These are phyloP conservation scores for Coelogynopora nodosa DNA, from an alignment of 2,888 invertebrate genomes.

Conservation along the genomic window DNA sequence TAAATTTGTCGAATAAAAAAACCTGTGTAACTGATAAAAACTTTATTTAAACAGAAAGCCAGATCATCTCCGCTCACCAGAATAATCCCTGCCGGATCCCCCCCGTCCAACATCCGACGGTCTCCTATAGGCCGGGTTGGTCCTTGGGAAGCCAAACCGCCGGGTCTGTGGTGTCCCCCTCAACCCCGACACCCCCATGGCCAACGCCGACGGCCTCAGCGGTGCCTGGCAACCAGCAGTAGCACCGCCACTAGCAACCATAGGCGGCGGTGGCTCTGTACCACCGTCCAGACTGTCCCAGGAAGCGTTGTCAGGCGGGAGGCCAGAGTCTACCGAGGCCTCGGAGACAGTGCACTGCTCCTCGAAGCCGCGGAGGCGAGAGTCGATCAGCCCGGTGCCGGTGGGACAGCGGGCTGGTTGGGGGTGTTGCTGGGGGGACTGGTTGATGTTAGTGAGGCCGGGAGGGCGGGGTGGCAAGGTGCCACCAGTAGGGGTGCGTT, in stretches of 20 bases:
- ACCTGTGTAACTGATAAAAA: not conserved
- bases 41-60: too few species aligned
- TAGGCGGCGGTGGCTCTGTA: not conserved
- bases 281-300: conserved; percentile 11
- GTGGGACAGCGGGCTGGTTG: not conserved
- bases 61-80: too few species aligned
- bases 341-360: conserved; percentile 32
- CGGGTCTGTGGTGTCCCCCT: not conserved
- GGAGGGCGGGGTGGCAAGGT: not conserved
- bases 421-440: not conserved
- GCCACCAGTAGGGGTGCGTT: not conserved
- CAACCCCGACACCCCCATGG: conserved; percentile 9
- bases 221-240: not conserved
- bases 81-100: not conserved
- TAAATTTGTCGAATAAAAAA: not conserved
- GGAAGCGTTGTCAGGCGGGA: conserved; percentile 25
- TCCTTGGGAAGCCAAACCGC: conserved; percentile 2
- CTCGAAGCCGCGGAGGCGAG: not conserved
- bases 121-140: conserved; percentile 3
- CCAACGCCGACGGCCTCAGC: not conserved
- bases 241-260: not conserved
- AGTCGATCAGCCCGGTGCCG: not conserved
- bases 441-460: not conserved
- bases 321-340: conserved; percentile 10
- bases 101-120: not conserved